These are phyloP conservation scores for Vanessa atalanta DNA, from an alignment of 1,140 invertebrate genomes.

Conservation along the genomic window DNA sequence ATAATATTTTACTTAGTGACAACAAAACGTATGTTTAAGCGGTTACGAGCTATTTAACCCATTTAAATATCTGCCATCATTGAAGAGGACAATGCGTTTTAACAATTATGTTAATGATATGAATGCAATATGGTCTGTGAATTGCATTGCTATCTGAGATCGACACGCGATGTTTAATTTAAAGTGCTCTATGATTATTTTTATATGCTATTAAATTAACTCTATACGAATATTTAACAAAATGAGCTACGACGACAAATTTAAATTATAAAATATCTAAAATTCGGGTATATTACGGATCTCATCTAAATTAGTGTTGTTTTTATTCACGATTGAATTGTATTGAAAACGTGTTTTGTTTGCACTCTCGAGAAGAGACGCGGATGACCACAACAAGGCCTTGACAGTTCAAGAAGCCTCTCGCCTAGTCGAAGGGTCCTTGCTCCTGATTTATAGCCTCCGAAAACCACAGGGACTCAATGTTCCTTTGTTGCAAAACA, in stretches of 20 bases:
- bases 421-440: constrained; percentile 62
- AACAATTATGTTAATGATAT: constrained; percentile 77
- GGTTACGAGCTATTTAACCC: constrained; percentile 49
- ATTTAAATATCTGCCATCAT: constrained; percentile 53
- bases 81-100: constrained; percentile 43
- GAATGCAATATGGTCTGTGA: constrained; percentile 75
- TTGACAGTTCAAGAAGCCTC: constrained; percentile 76
- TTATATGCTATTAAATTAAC: constrained; percentile 38
- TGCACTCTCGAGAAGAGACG: constrained; percentile 53
- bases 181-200: constrained; percentile 44
- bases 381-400: constrained; percentile 68
- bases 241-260: neutral
- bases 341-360: constrained; percentile 44
- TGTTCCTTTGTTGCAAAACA: constrained; percentile 74
- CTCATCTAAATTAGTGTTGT: constrained; percentile 3
- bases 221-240: constrained; percentile 5
- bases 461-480: constrained; percentile 76
- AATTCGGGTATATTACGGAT: neutral
- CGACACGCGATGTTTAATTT: constrained; percentile 69
- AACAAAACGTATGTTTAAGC: constrained; percentile 21
- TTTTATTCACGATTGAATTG: constrained; percentile 4
- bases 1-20: constrained; percentile 4
- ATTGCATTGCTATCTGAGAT: constrained; percentile 67
- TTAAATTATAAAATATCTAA: no score
- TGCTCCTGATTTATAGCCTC: constrained; percentile 76